Evolutionary conservation across 2,113 vertebrate genomes (phyloP).

Genomic region (Podilymbus podiceps): DNA sequence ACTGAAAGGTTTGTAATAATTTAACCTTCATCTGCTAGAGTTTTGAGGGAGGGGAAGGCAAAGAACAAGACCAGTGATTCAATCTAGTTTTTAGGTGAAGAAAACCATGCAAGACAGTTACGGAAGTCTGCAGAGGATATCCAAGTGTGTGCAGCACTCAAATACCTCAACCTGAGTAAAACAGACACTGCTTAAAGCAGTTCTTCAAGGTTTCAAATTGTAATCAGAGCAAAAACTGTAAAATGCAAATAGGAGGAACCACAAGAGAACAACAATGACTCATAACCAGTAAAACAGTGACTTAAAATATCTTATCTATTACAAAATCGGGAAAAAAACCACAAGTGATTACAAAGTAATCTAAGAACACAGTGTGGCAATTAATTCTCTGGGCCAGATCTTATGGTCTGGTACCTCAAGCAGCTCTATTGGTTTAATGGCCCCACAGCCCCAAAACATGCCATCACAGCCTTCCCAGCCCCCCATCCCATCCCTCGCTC

Average conservation of each 20-base stretch:
- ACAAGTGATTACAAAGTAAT: not conserved
- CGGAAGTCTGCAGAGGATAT: not conserved
- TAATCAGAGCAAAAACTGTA: not conserved
- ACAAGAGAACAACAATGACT: not conserved
- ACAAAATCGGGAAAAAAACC: not conserved
- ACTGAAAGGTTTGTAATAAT: slow-evolving; percentile 25
- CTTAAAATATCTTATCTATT: not conserved
- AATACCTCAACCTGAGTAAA: not conserved
- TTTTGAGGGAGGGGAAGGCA: not conserved
- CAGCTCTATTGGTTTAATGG: not conserved
- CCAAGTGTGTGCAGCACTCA: not conserved
- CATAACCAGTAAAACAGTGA: not conserved
- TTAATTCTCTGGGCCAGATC: not conserved
- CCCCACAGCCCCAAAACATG: rapidly evolving
- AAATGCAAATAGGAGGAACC: slow-evolving; percentile 4
- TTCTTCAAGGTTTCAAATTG: not conserved
- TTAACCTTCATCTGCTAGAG: not conserved
- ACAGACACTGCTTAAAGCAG: not conserved
- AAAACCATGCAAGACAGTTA: not conserved
- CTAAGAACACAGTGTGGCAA: not conserved
- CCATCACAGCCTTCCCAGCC: not conserved
- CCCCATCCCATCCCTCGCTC: not conserved
- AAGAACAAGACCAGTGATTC: not conserved
- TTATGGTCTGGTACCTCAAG: rapidly evolving
- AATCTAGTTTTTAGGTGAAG: not conserved